Conservation (phyloP, 2,888 invertebrate species). For the Dryadula phaetusa region DNA sequence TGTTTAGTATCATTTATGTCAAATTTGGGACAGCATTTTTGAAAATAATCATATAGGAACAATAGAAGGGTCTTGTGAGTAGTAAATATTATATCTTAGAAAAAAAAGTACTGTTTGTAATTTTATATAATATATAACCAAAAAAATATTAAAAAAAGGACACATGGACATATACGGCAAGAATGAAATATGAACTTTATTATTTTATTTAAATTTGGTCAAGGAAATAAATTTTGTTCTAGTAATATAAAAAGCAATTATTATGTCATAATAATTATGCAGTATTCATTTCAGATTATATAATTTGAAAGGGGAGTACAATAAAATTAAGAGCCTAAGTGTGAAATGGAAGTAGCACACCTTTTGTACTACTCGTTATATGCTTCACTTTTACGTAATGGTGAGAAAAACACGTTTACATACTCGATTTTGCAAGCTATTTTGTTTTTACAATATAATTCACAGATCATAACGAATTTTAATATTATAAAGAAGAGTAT, state of each 20-base stretch:
- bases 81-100: no score
- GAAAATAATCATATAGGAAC: no score
- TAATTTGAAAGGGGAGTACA: slow-evolving; percentile 61
- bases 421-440: slow-evolving; percentile 2
- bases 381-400: slow-evolving; percentile 62
- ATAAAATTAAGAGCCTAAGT: slow-evolving; percentile 58
- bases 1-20: no score
- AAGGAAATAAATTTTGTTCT: neutral
- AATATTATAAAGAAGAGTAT: neutral
- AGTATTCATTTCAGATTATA: slow-evolving; percentile 59
- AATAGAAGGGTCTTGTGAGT: no score
- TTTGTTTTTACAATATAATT: neutral
- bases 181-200: neutral
- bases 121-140: no score
- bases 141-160: no score
- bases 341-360: slow-evolving; percentile 67
- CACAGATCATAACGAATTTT: neutral
- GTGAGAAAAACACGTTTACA: slow-evolving; percentile 54
- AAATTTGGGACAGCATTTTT: no score
- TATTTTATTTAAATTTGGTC: neutral
- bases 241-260: slow-evolving; percentile 55
- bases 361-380: slow-evolving; percentile 66
- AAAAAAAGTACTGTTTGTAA: no score
- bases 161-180: no score
- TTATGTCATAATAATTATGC: slow-evolving; percentile 64